phyloP scores from a whole-genome alignment of 2,113 vertebrate species.

The Amia ocellicauda region DNA sequence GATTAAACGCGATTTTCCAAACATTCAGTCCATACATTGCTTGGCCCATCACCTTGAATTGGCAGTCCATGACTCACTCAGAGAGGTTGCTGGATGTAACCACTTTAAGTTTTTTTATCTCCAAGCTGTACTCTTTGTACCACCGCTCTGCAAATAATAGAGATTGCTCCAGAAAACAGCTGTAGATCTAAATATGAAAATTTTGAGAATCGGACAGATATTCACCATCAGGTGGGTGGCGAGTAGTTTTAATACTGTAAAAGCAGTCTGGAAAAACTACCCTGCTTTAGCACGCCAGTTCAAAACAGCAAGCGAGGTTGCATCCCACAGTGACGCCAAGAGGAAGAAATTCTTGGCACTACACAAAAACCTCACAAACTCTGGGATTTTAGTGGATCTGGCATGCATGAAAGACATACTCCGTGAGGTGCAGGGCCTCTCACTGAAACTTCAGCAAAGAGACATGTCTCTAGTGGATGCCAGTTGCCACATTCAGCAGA shows the following conservation, averaged over 20 bases:
- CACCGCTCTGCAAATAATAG: slow-evolving; percentile 4
- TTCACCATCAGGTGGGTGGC: background rate
- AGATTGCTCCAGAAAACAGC: slow-evolving; percentile 1
- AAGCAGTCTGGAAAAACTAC: background rate
- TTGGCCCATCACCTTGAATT: slow-evolving; percentile 3
- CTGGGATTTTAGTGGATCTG: no score
- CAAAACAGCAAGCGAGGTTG: background rate
- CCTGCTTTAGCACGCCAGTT: background rate
- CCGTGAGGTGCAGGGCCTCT: no score
- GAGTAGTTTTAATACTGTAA: background rate
- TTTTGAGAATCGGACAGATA: background rate
- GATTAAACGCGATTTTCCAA: background rate
- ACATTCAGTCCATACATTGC: background rate
- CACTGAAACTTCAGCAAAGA: background rate
- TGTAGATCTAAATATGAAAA: background rate
- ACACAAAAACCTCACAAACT: no score
- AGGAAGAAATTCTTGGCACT: background rate
- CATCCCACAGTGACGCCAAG: background rate
- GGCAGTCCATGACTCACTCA: background rate
- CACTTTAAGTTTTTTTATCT: background rate
- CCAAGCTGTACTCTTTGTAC: slow-evolving; percentile 12
- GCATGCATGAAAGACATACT: no score
- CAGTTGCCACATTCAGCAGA: background rate
- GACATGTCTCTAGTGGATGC: background rate
- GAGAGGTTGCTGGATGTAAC: background rate